Percentiles rank a stretch among this genome's conserved stretches.
These are phyloP conservation scores for Agapornis canus DNA, from an alignment of 2,797 vertebrate genomes.

Conservation along the genomic window DNA sequence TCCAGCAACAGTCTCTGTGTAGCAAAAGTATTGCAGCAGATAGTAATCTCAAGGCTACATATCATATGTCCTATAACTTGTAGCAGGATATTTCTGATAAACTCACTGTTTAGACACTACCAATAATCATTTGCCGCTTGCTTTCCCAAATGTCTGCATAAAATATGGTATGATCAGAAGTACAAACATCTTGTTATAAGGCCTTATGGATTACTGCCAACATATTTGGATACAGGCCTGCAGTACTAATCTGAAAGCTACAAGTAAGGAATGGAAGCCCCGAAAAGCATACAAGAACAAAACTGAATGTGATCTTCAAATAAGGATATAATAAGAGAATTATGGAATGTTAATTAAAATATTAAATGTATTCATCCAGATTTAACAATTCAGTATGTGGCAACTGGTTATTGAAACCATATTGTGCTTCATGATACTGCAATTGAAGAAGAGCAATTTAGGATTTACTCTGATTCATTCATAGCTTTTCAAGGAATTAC, in stretches of 20 bases:
- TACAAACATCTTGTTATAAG: not conserved
- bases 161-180: not conserved
- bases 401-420: not conserved
- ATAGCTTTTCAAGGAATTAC: not conserved
- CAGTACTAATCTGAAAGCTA: not conserved
- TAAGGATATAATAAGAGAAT: not conserved
- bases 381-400: not conserved
- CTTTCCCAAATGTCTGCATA: not conserved
- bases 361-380: not conserved
- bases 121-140: not conserved
- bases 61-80: not conserved
- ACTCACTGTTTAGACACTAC: not conserved
- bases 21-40: not conserved
- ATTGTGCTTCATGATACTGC: not conserved
- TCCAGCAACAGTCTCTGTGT: not conserved
- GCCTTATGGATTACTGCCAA: not conserved
- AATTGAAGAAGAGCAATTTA: not conserved
- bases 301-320: not conserved
- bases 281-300: not conserved
- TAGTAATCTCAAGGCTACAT: not conserved
- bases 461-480: not conserved
- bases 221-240: not conserved
- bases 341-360: not conserved
- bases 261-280: not conserved
- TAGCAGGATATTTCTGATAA: not conserved